Evolutionary conservation across 1,140 invertebrate species (phyloP).

Genomic region (Stenopsyche tienmushanensis): DNA sequence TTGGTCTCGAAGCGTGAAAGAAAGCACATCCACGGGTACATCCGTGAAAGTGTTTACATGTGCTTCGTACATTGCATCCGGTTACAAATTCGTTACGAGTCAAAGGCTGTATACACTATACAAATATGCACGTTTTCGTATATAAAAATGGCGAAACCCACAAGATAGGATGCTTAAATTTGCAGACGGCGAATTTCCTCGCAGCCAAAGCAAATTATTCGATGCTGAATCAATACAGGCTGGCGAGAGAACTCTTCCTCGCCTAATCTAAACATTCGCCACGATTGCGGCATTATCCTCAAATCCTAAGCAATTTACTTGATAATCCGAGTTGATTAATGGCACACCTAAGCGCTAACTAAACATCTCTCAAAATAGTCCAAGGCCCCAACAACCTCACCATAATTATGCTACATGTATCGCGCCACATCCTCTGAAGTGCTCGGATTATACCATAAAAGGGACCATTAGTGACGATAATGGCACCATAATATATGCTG

Average conservation of each 20-base stretch:
- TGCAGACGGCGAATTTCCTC: slow-evolving; percentile 1
- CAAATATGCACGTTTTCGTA: no score
- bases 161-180: neutral
- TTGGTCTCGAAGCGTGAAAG: slow-evolving; percentile 13
- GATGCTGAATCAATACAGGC: no score
- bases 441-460: neutral
- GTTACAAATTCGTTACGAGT: no score
- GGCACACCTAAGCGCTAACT: neutral
- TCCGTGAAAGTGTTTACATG: slow-evolving; percentile 29
- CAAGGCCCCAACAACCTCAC: neutral
- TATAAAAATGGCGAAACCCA: no score
- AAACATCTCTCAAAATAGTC: neutral
- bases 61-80: slow-evolving; percentile 17
- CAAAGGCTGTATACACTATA: no score
- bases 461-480: neutral
- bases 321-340: neutral
- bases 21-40: slow-evolving; percentile 15
- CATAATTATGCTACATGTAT: neutral
- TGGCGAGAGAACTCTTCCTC: no score
- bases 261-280: neutral
- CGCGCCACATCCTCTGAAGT: neutral
- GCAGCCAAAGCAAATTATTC: no score
- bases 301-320: neutral
- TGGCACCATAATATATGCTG: no score
- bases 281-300: neutral